Percentiles rank a stretch among this genome's conserved stretches.
Evolutionary conservation across 2,888 invertebrate genomes (phyloP).

Genomic region (Lasioglossum morio): DNA sequence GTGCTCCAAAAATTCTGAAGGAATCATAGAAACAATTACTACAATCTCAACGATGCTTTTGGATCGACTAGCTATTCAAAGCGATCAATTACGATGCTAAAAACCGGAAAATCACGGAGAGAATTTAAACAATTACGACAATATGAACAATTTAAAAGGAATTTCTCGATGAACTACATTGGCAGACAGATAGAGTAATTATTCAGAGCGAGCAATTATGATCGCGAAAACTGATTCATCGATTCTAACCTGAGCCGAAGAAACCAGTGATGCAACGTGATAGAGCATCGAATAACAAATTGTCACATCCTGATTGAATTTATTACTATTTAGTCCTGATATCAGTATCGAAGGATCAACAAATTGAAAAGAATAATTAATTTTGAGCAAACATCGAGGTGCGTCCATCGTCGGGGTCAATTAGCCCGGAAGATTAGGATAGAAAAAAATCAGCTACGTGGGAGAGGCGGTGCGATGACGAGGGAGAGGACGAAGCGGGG

Average conservation of each 20-base stretch:
- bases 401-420: not conserved
- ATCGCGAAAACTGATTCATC: not conserved
- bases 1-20: too few relatives aligned
- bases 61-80: too few relatives aligned
- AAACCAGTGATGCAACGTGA: not conserved
- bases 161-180: not conserved
- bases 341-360: not conserved
- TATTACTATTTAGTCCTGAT: too few relatives aligned
- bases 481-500: not conserved
- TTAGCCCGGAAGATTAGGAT: constrained; percentile 27
- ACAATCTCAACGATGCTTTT: too few relatives aligned
- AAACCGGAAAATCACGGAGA: too few relatives aligned
- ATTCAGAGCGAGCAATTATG: not conserved
- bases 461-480: not conserved
- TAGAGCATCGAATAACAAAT: not conserved
- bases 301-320: not conserved
- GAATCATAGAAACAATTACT: too few relatives aligned
- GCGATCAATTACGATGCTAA: too few relatives aligned
- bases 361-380: constrained; percentile 6
- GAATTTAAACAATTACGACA: not conserved
- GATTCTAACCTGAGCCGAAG: not conserved
- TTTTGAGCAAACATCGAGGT: not conserved
- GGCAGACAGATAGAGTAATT: not conserved
- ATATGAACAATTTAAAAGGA: not conserved
- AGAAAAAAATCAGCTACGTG: constrained; percentile 4